Base-by-base conservation (phyloP, 2,888 invertebrate genomes). In the Alentia gelatinosa region DNA sequence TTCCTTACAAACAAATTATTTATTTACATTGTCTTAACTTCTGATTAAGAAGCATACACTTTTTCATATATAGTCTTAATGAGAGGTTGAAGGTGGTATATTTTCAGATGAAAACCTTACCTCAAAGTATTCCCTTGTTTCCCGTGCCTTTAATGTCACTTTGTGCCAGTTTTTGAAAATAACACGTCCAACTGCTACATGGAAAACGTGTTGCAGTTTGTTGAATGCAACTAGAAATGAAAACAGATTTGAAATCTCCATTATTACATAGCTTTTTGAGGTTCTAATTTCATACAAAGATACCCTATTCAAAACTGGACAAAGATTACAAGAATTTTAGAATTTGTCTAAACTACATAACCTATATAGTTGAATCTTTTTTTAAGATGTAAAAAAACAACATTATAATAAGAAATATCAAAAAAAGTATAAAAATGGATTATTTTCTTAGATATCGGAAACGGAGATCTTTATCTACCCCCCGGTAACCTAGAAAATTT, bases 81-180 rank as follows among this genome's bases (percentile, higher is more conserved):
- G n/a, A n/a, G n/a, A n/a, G n/a, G n/a, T n/a, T n/a, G n/a, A n/a
- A n/a, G n/a, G n/a, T n/a, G n/a, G n/a, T n/a, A n/a, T n/a, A n/a
- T n/a, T n/a, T n/a, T n/a, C 15, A 30, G 26, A 30, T 7, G 12
- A 12, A 3, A 68, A 42, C 68, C 92, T 90, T 93, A 96, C 96
- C 95, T 96, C 96, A 92, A 96, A 96, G 91, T 96, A 96, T 93
- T 96, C 96, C 56, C 96, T 91, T 75, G 96, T 96, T 92, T 94
- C 93, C 30, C 95, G 94, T 15, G 96, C 95, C 91, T 95, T 95
- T 40, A 95, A 92, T 0, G 96, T 95, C 47, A 95, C 95, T 9
- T 94, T 93, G 91, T 94, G 94, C 96, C 96, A 96, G 9, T 95
- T 95, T 79, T 94, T 93, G 92, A 96, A 96, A 40, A 96, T 95